Evolutionary conservation across 2,797 vertebrate genomes (phyloP).

Genomic region (Sparus aurata): DNA sequence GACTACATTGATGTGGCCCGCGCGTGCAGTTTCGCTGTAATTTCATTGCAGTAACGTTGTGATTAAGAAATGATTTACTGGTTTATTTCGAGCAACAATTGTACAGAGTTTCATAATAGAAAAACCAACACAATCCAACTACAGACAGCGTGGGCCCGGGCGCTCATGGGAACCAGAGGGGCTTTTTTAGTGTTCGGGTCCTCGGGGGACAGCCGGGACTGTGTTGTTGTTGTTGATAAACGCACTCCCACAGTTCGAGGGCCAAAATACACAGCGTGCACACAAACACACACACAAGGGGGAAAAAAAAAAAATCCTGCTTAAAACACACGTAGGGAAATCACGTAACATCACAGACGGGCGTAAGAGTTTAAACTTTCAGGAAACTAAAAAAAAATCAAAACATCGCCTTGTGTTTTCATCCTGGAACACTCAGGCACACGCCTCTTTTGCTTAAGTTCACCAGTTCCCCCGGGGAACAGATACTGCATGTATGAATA

Average conservation of each 20-base stretch:
- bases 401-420: not conserved
- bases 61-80: slow-evolving; percentile 69
- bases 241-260: slow-evolving; percentile 56
- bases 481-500: slow-evolving; percentile 8
- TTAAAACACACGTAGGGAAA: not conserved
- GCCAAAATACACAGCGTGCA: slow-evolving; percentile 53
- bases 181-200: slow-evolving; percentile 55
- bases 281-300: not conserved
- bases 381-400: too few species aligned
- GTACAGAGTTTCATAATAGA: slow-evolving; percentile 69
- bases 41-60: slow-evolving; percentile 60
- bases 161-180: slow-evolving; percentile 71
- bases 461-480: slow-evolving; percentile 19
- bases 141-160: slow-evolving; percentile 40
- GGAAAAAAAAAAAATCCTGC: not conserved
- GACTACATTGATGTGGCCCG: slow-evolving; percentile 67
- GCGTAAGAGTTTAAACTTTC: not conserved
- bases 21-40: slow-evolving; percentile 66
- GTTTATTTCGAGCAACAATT: slow-evolving; percentile 69
- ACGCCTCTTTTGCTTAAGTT: slow-evolving; percentile 8
- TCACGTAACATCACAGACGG: not conserved
- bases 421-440: not conserved
- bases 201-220: slow-evolving; percentile 51
- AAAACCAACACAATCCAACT: slow-evolving; percentile 44
- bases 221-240: slow-evolving; percentile 66